These are phyloP conservation scores for Molanna angustata DNA, from an alignment of 2,888 invertebrate species.

Conservation along the genomic window DNA sequence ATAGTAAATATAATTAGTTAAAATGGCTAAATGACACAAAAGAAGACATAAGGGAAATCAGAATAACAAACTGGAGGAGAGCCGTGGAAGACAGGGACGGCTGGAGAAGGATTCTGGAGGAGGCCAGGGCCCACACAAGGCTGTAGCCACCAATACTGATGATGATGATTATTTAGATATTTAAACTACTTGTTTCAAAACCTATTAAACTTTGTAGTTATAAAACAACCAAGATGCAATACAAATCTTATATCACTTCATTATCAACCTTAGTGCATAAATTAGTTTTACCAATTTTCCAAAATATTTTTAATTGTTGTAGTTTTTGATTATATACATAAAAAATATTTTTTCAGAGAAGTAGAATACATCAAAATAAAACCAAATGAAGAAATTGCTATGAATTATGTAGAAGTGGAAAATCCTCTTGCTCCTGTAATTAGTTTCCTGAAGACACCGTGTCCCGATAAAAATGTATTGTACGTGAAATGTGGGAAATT, in stretches of 20 bases:
- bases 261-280: neutral
- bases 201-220: too few species aligned
- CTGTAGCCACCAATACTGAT: too few species aligned
- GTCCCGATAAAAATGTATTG: slow-evolving; percentile 73
- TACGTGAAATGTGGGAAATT: slow-evolving; percentile 75
- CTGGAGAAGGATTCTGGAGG: too few species aligned
- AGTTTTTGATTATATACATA: neutral
- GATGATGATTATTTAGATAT: too few species aligned
- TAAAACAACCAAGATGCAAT: too few species aligned
- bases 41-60: too few species aligned
- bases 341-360: slow-evolving; percentile 50
- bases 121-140: too few species aligned
- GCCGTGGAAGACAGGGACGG: too few species aligned
- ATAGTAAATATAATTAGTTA: too few species aligned
- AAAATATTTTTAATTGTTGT: neutral
- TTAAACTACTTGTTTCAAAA: too few species aligned
- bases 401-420: slow-evolving; percentile 76
- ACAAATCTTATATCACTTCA: neutral
- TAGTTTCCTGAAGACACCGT: slow-evolving; percentile 74
- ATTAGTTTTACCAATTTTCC: neutral
- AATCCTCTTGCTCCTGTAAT: slow-evolving; percentile 80
- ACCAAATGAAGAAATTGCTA: slow-evolving; percentile 56
- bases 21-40: too few species aligned
- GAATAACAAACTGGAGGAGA: too few species aligned
- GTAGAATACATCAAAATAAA: slow-evolving; percentile 67